Evolutionary conservation across 2,113 vertebrate species (phyloP), one percentile per base, ranked within the genome.

Genomic region (Butorides virescens): DNA sequence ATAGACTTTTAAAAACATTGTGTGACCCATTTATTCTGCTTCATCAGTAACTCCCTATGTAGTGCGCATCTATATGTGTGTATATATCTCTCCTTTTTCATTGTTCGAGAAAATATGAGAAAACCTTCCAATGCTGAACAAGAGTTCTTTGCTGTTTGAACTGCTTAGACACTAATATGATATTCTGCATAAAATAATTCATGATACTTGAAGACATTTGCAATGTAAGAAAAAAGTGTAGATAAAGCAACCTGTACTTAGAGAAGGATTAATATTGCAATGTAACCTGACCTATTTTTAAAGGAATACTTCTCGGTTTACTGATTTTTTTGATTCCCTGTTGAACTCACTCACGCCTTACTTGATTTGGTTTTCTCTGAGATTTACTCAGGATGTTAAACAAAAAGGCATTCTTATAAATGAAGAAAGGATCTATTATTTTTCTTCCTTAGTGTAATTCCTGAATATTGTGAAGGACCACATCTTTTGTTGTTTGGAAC

Each of bases 11-110:
- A 77, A 94, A 97, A 96, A 83, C 80, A 81, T 67, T 52, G 77
- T 63, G 83, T 95, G 95, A 97, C 95, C 92, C 78, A 96, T 93
- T 97, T 97, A 96, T 95, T 97, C 94, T 92, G 95, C 93, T 95
- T 93, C 83, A 89, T 49, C 1, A 50, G 87, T 94, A 84, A 62
- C 78, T 88, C 62, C 32, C 18, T 27, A 16, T 29, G 29, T 68
- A 68, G 56, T 14, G 15, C 46, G 30, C 66, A 46, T 91, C 30
- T 62, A 5, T 76, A 12, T 67, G 49, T 75, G 32, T 78, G 3
- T 36, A 4, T 71, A 9, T 76, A 5, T 47, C 23, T 81, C 29
- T 92, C 13, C 29, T 84, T 86, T 73, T 75, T 61, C 21, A 49
- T 67, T 63, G 30, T 92, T 72, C 68, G 58, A 72, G 56, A 53